Conservation (phyloP, 1,140 invertebrate genomes). For the Colletes latitarsis region DNA sequence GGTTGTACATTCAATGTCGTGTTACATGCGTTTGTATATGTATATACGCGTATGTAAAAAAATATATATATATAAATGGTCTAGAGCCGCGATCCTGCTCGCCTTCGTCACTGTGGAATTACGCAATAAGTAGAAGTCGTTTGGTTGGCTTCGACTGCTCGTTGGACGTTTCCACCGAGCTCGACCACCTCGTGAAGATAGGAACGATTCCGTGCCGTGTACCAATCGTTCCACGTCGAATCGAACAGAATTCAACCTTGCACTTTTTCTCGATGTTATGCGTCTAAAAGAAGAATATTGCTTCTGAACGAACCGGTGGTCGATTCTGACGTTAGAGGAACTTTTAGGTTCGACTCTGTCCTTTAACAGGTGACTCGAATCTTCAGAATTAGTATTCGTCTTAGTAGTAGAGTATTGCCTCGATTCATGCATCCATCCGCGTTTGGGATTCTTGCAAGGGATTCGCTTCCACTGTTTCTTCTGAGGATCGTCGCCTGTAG, state of each 20-base stretch:
- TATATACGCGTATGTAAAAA: neutral
- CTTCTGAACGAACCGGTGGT: too few relatives aligned
- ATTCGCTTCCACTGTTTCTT: too few relatives aligned
- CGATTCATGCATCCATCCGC: too few relatives aligned
- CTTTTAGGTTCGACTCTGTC: too few relatives aligned
- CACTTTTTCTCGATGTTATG: too few relatives aligned
- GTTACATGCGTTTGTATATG: neutral
- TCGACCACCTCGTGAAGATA: slow-evolving; percentile 61
- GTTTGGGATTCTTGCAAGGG: too few relatives aligned
- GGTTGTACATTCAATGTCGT: neutral
- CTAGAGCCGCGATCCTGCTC: slow-evolving; percentile 77
- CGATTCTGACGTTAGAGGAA: too few relatives aligned
- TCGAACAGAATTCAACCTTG: neutral
- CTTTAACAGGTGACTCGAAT: too few relatives aligned
- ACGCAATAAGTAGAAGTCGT: slow-evolving; percentile 79
- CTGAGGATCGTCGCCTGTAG: too few relatives aligned
- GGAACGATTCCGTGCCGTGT: neutral
- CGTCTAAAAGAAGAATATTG: too few relatives aligned
- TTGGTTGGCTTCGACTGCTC: slow-evolving; percentile 70
- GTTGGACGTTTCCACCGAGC: slow-evolving; percentile 66
- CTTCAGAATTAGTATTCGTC: too few relatives aligned
- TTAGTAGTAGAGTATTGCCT: too few relatives aligned
- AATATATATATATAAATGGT: slow-evolving; percentile 71
- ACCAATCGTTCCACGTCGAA: neutral
- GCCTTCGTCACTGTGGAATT: slow-evolving; percentile 78